Evolutionary conservation across 1,140 invertebrate species (phyloP).

Genomic region (Zelostemma sp.): DNA sequence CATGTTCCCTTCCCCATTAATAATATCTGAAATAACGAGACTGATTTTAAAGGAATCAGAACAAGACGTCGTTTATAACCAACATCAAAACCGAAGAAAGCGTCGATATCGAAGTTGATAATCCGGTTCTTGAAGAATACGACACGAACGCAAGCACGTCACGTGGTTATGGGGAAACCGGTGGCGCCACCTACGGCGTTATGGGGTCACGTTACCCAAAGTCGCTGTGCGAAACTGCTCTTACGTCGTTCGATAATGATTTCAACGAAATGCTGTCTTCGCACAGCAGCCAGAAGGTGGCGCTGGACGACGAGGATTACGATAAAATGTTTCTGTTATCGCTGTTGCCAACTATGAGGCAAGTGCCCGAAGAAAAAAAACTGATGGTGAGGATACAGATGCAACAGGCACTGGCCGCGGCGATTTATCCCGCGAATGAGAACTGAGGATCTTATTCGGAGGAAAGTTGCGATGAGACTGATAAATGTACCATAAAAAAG

Average conservation of each 20-base stretch:
- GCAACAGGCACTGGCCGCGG: constrained; percentile 59
- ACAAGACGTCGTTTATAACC: not conserved
- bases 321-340: constrained; percentile 66
- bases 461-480: too few species aligned
- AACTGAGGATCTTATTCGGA: too few species aligned
- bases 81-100: constrained; percentile 51
- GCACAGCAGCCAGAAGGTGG: constrained; percentile 51
- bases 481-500: too few species aligned
- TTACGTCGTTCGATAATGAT: constrained; percentile 58
- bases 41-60: constrained; percentile 21
- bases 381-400: constrained; percentile 65
- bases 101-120: constrained; percentile 51
- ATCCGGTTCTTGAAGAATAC: constrained; percentile 59
- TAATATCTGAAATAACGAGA: too few species aligned
- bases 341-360: constrained; percentile 58
- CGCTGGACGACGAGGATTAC: constrained; percentile 60
- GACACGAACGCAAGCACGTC: constrained; percentile 53
- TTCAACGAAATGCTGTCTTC: constrained; percentile 58
- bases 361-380: constrained; percentile 62
- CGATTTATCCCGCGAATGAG: constrained; percentile 54
- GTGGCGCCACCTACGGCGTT: constrained; percentile 33
- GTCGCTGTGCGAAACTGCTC: constrained; percentile 57
- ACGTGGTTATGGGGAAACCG: constrained; percentile 43
- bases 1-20: too few species aligned
- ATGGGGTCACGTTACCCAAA: constrained; percentile 50